Evolutionary conservation across 2,888 invertebrate genomes (phyloP).

Genomic region (Agrypnus murinus): DNA sequence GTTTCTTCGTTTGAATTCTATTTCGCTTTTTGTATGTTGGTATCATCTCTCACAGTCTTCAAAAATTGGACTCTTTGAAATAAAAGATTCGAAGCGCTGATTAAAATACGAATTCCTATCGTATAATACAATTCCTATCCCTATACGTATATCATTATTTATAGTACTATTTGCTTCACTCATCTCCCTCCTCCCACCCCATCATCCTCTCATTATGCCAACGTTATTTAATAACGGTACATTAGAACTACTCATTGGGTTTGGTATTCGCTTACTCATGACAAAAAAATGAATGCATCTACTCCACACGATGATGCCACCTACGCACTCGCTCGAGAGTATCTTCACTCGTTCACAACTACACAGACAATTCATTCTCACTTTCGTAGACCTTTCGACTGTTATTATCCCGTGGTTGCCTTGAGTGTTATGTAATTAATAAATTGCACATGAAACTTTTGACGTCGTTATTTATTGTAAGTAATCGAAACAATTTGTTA

Average conservation of each 20-base stretch:
- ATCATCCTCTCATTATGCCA: no score
- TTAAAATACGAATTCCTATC: no score
- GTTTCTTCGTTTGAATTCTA: constrained; percentile 17
- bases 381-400: constrained; percentile 33
- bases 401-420: constrained; percentile 11
- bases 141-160: no score
- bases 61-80: no score
- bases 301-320: constrained; percentile 23
- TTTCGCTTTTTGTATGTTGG: constrained; percentile 10
- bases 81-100: no score
- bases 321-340: no score
- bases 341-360: constrained; percentile 27
- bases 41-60: no score
- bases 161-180: no score
- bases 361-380: constrained; percentile 33
- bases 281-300: constrained; percentile 17
- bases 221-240: background rate
- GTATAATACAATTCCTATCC: no score
- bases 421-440: constrained; percentile 26
- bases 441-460: constrained; percentile 15
- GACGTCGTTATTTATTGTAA: constrained; percentile 7
- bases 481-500: background rate
- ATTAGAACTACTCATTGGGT: constrained; percentile 19
- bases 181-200: no score
- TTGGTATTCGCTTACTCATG: constrained; percentile 22